These are phyloP conservation scores for Agapostemon virescens DNA, from an alignment of 2,888 invertebrate genomes.

Conservation along the genomic window DNA sequence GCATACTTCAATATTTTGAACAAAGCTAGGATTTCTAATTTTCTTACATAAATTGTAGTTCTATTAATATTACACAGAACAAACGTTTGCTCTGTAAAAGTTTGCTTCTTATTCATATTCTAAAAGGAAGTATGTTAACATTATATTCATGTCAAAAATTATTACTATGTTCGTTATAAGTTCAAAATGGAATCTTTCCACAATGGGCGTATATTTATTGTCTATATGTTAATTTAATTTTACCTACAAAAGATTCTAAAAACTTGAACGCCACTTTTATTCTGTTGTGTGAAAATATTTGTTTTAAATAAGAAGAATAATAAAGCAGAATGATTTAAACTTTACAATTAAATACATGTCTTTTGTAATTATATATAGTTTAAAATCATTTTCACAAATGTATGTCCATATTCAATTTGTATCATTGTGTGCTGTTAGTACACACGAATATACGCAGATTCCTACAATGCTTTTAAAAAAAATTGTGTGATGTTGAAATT, in stretches of 20 bases:
- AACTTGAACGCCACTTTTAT: constrained; percentile 26
- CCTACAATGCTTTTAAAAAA: not conserved
- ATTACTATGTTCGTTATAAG: constrained; percentile 44
- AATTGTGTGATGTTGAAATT: constrained; percentile 16
- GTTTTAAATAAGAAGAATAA: not conserved
- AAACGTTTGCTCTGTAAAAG: constrained; percentile 54
- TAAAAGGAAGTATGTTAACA: constrained; percentile 61
- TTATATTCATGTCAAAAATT: constrained; percentile 50
- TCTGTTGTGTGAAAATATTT: constrained; percentile 7
- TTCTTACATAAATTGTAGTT: constrained; percentile 17
- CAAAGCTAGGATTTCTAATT: constrained; percentile 24
- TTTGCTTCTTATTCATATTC: constrained; percentile 59
- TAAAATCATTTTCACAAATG: constrained; percentile 12
- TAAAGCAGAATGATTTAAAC: not conserved
- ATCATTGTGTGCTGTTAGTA: constrained; percentile 18
- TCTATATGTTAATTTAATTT: constrained; percentile 61
- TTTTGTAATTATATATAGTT: not conserved
- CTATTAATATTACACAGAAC: constrained; percentile 31
- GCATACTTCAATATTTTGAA: constrained; percentile 23
- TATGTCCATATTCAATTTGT: constrained; percentile 20
- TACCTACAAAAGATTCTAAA: constrained; percentile 33
- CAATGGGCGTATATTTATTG: constrained; percentile 68
- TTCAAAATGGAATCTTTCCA: constrained; percentile 47
- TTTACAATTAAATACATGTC: not conserved
- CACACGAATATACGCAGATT: constrained; percentile 9